phyloP scores from a whole-genome alignment of 2,113 vertebrate species.

The Trematocara variabile region DNA sequence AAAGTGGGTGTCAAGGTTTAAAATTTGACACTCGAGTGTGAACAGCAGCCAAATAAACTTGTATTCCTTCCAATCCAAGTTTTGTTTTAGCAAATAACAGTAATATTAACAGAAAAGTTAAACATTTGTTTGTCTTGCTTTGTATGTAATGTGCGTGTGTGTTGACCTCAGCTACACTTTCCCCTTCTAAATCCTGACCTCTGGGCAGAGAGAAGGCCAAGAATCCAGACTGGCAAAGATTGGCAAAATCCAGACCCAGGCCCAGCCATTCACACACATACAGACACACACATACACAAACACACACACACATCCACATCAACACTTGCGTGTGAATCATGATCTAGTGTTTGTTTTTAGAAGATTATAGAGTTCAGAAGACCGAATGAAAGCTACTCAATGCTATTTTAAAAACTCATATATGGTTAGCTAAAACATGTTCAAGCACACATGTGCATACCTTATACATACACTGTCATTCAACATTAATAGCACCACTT shows the following conservation, averaged over 20 bases:
- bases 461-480: not conserved
- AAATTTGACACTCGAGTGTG: not conserved
- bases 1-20: not conserved
- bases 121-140: not conserved
- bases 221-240: not conserved
- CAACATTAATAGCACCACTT: not conserved
- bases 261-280: not conserved
- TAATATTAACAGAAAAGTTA: not conserved
- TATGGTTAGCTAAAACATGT: not conserved
- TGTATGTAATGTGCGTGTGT: no score
- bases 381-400: not conserved
- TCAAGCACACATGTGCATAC: not conserved
- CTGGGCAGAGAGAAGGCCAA: no score
- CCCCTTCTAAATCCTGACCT: no score
- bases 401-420: not conserved
- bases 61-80: not conserved
- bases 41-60: not conserved
- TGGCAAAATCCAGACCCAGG: not conserved
- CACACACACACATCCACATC: not conserved
- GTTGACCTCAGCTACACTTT: no score
- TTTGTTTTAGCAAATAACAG: not conserved
- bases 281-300: not conserved
- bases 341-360: not conserved
- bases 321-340: not conserved
- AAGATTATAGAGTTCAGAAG: not conserved